Percentiles rank a stretch among this genome's conserved stretches.
These are phyloP conservation scores for Hipparchia sbordonii DNA, from an alignment of 2,888 invertebrate genomes.

Conservation along the genomic window DNA sequence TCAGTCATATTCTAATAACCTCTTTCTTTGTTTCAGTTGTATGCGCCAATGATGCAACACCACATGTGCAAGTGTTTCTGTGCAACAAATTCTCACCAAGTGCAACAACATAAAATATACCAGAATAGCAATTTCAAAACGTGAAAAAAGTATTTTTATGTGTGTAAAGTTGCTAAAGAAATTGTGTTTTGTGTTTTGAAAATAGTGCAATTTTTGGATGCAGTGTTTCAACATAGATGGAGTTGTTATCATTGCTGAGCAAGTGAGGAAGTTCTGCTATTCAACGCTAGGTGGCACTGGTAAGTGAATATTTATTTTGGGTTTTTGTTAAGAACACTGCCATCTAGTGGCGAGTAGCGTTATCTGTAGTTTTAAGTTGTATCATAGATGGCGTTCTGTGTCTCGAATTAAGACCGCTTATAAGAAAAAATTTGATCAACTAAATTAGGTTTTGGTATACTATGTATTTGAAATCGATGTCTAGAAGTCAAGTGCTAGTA, in stretches of 20 bases:
- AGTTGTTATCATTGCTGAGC: slow-evolving; percentile 63
- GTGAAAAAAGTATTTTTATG: slow-evolving; percentile 46
- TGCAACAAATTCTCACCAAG: slow-evolving; percentile 56
- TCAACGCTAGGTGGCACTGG: slow-evolving; percentile 67
- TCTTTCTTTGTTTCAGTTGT: slow-evolving; percentile 66
- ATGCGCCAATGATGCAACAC: slow-evolving; percentile 62
- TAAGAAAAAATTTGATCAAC: too few relatives aligned
- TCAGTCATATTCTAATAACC: slow-evolving; percentile 21
- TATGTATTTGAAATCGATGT: too few relatives aligned
- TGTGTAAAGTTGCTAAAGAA: slow-evolving; percentile 38
- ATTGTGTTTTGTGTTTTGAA: slow-evolving; percentile 57
- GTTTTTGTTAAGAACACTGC: slow-evolving; percentile 36
- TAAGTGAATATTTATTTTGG: slow-evolving; percentile 49
- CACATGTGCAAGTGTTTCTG: slow-evolving; percentile 68
- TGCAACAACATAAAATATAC: slow-evolving; percentile 55
- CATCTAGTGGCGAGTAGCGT: slow-evolving; percentile 58
- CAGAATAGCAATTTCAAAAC: slow-evolving; percentile 50
- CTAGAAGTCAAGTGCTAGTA: too few relatives aligned
- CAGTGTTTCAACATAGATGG: slow-evolving; percentile 75
- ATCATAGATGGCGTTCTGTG: slow-evolving; percentile 55
- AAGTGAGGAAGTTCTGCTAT: slow-evolving; percentile 61
- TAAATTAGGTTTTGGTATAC: too few relatives aligned
- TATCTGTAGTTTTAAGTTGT: neutral
- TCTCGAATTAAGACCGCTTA: slow-evolving; percentile 5
- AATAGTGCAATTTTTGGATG: slow-evolving; percentile 74